Evolutionary conservation across 2,113 vertebrate species (phyloP).

Genomic region (Ciconia boyciana): DNA sequence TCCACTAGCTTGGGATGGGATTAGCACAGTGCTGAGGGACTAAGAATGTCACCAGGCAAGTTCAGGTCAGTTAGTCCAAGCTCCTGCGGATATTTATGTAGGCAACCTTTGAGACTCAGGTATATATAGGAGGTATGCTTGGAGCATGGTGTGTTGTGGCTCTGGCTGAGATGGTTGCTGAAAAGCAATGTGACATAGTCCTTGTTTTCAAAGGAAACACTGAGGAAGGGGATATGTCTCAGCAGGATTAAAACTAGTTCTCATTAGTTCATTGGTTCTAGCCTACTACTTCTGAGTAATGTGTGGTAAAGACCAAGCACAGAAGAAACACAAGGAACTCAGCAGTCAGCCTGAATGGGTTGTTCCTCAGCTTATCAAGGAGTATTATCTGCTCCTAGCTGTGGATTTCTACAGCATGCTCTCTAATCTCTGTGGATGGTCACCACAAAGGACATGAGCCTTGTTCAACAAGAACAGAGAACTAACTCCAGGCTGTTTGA

Average conservation of each 20-base stretch:
- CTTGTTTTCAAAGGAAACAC: not conserved
- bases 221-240: not conserved
- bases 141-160: not conserved
- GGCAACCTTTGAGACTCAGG: not conserved
- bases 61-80: not conserved
- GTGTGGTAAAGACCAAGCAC: not conserved
- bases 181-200: not conserved
- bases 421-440: not conserved
- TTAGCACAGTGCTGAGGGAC: not conserved
- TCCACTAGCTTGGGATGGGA: not conserved
- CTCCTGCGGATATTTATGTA: not conserved
- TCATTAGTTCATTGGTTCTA: not conserved
- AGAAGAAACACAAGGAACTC: not conserved
- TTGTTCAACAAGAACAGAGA: not conserved
- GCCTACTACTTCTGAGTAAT: not conserved
- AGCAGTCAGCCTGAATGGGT: not conserved
- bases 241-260: not conserved
- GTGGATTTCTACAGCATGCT: not conserved
- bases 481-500: not conserved
- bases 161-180: not conserved
- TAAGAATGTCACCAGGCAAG: not conserved
- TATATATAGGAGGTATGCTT: not conserved
- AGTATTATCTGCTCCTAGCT: not conserved
- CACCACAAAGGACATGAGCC: too few species aligned
- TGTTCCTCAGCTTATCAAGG: not conserved